phyloP scores from a whole-genome alignment of 2,888 invertebrate species.

The Folsomia manolachei region DNA sequence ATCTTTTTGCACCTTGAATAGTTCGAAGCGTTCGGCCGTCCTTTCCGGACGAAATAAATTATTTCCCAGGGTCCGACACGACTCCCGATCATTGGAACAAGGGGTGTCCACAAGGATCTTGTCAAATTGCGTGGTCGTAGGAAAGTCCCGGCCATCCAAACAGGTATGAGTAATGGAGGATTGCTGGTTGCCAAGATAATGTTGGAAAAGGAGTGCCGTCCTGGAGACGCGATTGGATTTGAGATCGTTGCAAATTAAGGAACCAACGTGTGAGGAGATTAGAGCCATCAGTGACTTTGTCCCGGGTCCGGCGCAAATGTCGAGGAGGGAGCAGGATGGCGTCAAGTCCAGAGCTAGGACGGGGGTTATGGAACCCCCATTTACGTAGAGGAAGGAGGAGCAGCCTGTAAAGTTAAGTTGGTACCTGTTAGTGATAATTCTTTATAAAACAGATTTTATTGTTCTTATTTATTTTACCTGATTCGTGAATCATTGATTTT shows the following conservation, averaged over 20 bases:
- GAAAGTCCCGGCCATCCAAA: no score
- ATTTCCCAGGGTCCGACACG: conserved; percentile 74
- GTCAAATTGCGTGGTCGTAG: no score
- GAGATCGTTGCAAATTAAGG: conserved; percentile 44
- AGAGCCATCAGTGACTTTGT: conserved; percentile 83
- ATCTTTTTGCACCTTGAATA: conserved; percentile 79
- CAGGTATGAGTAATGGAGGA: no score
- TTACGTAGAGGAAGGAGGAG: no score
- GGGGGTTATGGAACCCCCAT: conserved; percentile 85
- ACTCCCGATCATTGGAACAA: conserved; percentile 87
- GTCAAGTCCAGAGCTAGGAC: conserved; percentile 79
- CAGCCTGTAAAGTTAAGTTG: no score
- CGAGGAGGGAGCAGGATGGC: conserved; percentile 75
- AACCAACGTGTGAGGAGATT: conserved; percentile 72
- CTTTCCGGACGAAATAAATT: conserved; percentile 79
- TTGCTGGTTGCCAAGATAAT: no score
- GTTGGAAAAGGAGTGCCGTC: no score
- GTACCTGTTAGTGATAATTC: no score
- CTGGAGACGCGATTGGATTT: no score
- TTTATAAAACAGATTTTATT: no score
- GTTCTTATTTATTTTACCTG: no score
- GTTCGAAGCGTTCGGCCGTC: conserved; percentile 72
- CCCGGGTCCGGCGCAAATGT: conserved; percentile 94
- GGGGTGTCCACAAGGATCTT: conserved; percentile 86
- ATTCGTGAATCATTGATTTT: no score